Base-by-base conservation (phyloP, 1,140 invertebrate genomes). In the Penaeus vannamei region DNA sequence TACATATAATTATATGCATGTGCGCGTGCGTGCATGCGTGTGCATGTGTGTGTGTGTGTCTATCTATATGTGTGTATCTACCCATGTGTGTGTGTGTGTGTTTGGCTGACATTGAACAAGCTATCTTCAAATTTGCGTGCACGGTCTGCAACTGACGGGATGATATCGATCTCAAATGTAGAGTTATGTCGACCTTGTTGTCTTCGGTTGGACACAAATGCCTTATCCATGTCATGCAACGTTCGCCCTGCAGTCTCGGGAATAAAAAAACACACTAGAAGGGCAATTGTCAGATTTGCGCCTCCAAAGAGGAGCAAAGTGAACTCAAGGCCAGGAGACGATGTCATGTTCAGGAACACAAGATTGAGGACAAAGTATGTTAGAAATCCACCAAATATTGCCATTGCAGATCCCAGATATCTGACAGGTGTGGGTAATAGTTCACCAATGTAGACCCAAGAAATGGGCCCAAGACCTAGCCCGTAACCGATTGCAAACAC, bases 371-470 rank as follows among this genome's bases (percentile, higher is more conserved):
- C 36, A 42, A 87, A 87, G 8, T 64, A 26, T 22, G n/a, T 53
- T 14, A 87, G 3, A 23, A 20, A 64, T 36, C 62, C 29, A 36
- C 23, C 23, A n/a, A 81, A 61, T 22, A 53, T 62, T 17, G 81
- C 66, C 23, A 87, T 61, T 14, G 85, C 80, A n/a, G 62, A 46
- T 12, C 85, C 85, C 53, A 87, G 32, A 7, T 76, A 81, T 26
- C 85, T 61, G 3, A 87, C 85, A 17, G 85, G 85, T 20, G 46
- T 81, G 19, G 85, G 85, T 26, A 87, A 59, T 23, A 87, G 77
- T 61, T 87, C 85, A 0, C 85, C 85, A 36, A 66, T 62, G 60
- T 80, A 80, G 22, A 87, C 60, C 85, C 85, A 87, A 20, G 85
- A 61, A 46, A 87, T 81, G 59, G 85, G 85, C 1, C 85, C 85